These are phyloP conservation scores for Macropis europaea DNA, from an alignment of 2,888 invertebrate species.

Conservation along the genomic window DNA sequence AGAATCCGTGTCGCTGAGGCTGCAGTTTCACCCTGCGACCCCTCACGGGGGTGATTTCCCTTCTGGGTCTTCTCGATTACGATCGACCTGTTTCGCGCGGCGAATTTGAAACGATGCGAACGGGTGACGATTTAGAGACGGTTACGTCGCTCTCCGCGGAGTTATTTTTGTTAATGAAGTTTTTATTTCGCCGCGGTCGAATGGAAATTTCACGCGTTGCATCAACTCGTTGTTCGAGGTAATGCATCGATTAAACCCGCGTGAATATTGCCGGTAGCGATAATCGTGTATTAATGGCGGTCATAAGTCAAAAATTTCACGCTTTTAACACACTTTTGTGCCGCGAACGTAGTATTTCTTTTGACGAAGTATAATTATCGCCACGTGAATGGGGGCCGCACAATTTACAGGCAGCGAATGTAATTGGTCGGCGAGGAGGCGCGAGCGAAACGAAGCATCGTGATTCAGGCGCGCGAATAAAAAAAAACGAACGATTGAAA, in stretches of 20 bases:
- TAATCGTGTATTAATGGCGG: slow-evolving; percentile 45
- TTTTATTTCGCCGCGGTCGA: not conserved
- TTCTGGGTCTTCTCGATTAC: too few species aligned
- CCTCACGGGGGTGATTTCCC: too few species aligned
- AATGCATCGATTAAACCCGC: slow-evolving; percentile 5
- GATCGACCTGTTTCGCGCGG: too few species aligned
- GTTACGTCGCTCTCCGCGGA: too few species aligned
- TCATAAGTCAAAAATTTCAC: slow-evolving; percentile 44
- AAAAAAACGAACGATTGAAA: not conserved
- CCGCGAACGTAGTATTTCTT: slow-evolving; percentile 37
- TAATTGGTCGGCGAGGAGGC: slow-evolving; percentile 38
- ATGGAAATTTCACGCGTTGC: not conserved
- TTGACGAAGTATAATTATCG: slow-evolving; percentile 46
- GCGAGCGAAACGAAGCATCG: slow-evolving; percentile 41
- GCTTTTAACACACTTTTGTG: slow-evolving; percentile 50
- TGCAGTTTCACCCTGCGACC: too few species aligned
- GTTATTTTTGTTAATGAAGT: not conserved
- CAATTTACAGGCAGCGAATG: slow-evolving; percentile 47
- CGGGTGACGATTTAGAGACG: too few species aligned
- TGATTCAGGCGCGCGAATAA: slow-evolving; percentile 24
- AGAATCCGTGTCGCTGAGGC: slow-evolving; percentile 23
- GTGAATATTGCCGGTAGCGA: slow-evolving; percentile 23
- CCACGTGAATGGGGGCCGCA: slow-evolving; percentile 40
- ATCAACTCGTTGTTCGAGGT: not conserved
- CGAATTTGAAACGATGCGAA: too few species aligned